These are phyloP conservation scores for Caerostris darwini DNA, from an alignment of 1,140 invertebrate species.

Conservation along the genomic window DNA sequence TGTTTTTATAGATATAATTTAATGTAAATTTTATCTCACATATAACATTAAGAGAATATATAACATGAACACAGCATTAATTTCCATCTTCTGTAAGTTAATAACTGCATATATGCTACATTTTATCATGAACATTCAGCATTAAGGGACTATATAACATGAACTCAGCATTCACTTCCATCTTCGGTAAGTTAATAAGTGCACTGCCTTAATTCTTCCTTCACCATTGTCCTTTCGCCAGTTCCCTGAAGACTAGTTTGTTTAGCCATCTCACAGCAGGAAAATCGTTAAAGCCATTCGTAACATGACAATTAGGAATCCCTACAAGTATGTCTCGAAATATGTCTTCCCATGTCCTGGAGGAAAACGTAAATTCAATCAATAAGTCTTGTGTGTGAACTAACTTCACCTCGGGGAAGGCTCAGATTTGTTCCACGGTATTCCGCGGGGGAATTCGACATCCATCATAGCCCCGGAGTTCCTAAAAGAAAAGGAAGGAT, in stretches of 20 bases:
- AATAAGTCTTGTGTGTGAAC: slow-evolving; percentile 27
- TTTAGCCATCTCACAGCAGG: neutral
- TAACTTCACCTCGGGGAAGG: neutral
- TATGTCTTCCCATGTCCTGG: neutral
- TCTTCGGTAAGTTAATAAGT: no score
- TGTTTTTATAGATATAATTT: no score
- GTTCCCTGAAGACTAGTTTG: neutral
- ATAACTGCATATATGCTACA: no score
- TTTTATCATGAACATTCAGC: no score
- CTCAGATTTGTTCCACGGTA: neutral
- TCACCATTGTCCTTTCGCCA: neutral
- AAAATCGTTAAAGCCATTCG: neutral
- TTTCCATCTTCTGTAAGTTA: no score
- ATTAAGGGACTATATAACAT: no score
- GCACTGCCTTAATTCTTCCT: neutral
- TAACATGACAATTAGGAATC: slow-evolving; percentile 26
- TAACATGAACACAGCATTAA: no score
- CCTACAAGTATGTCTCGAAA: slow-evolving; percentile 19
- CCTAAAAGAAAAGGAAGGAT: neutral
- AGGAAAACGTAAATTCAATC: slow-evolving; percentile 34
- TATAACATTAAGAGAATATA: no score
- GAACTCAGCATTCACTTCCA: no score
- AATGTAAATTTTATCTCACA: no score
- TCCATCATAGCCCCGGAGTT: slow-evolving; percentile 38
- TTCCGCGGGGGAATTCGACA: neutral